Base-by-base conservation (phyloP, 2,888 invertebrate species). In the Hemicrepidius hirtus region DNA sequence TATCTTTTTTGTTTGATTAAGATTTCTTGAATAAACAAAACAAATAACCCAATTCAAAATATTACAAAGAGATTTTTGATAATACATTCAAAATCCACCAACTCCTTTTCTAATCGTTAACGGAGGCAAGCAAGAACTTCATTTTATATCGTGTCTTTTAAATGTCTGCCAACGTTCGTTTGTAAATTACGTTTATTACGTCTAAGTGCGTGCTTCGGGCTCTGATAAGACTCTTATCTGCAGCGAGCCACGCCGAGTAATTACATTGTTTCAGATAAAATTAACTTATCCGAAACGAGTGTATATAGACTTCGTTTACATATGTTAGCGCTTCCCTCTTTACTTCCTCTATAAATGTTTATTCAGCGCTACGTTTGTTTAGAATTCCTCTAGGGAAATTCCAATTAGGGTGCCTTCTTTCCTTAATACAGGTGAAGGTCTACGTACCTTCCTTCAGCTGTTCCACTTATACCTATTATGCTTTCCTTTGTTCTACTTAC, bases 181-280 rank as follows among this genome's bases (percentile, higher is more conserved):
- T 82, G 81, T 82, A 80, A 83, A 82, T 83, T 82, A 82, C 82
- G 79, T 82, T 83, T 83, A 82, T 83, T 82, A 81, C 82, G 79
- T 81, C 80, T 81, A 82, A 82, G 82, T 83, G 82, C 83, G 83
- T 83, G 82, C 82, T 81, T 76, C 75, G 82, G 79, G 81, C 81
- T 79, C 79, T 82, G 83, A 83, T 83, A 82, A 82, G 82, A 82
- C 78, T 80, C 81, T 82, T 82, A 82, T 80, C 81, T 80, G 75
- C 73, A 77, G 81, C 81, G 78, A 82, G 80, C 82, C 82, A 79
- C 77, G 79, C 80, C 80, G 78, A 76, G 80, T 83, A 83, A 83
- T 83, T 83, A 82, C 83, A 83, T 83, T 83, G 82, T 83, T 83
- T 81, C 79, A 78, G 81, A 82, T 82, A 81, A 83, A 83, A 83